Evolutionary conservation across 2,797 vertebrate species (phyloP).

Genomic region (Rhynchonycteris naso): DNA sequence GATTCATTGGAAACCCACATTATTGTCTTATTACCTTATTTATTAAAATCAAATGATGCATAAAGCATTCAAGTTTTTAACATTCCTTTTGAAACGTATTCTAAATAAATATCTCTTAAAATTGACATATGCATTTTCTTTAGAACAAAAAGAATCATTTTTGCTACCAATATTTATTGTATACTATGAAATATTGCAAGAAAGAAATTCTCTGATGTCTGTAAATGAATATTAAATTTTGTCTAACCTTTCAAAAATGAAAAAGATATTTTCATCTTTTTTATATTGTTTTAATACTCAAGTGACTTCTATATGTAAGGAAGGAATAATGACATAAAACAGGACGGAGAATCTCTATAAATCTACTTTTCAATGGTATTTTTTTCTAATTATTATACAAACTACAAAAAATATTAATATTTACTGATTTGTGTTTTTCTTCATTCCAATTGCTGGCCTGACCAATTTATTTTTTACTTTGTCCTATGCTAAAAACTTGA

Average conservation of each 20-base stretch:
- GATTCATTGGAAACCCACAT: not conserved
- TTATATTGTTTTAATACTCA: not conserved
- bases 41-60: not conserved
- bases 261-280: slow-evolving; percentile 3
- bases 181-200: not conserved
- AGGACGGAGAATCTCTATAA: not conserved
- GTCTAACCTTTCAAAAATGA: not conserved
- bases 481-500: not conserved
- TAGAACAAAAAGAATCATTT: not conserved
- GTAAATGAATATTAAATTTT: slow-evolving; percentile 16
- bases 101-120: not conserved
- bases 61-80: not conserved
- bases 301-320: not conserved
- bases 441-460: not conserved
- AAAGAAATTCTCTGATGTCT: not conserved
- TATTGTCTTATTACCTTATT: not conserved
- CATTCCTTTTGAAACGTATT: not conserved
- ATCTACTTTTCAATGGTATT: not conserved
- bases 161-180: not conserved
- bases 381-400: not conserved
- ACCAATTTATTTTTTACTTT: not conserved
- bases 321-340: not conserved
- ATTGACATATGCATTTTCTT: not conserved
- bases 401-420: not conserved
- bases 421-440: not conserved